Evolutionary conservation across 2,797 vertebrate genomes (phyloP).

Genomic region (Sphaeramia orbicularis): DNA sequence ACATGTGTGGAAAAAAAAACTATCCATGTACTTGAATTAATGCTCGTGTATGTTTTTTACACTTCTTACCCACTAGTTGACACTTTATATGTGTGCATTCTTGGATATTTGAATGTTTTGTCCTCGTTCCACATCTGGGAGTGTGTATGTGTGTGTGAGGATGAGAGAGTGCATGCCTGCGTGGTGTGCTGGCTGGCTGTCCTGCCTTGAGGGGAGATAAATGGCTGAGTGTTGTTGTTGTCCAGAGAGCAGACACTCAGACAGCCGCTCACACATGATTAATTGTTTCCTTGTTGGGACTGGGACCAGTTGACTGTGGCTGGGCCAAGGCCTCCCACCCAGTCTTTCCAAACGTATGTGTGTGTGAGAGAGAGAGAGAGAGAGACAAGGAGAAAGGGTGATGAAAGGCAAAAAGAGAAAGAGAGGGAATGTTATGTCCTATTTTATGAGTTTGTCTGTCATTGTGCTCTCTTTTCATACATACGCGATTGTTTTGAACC

Average conservation of each 20-base stretch:
- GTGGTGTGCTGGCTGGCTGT: constrained; percentile 73
- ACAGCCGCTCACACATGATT: constrained; percentile 87
- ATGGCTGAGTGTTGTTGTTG: constrained; percentile 84
- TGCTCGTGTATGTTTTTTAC: constrained; percentile 22
- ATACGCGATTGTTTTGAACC: constrained; percentile 63
- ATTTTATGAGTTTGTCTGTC: constrained; percentile 67
- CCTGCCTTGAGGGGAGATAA: constrained; percentile 81
- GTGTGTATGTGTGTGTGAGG: constrained; percentile 41
- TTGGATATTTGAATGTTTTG: constrained; percentile 30
- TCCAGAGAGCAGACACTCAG: constrained; percentile 84
- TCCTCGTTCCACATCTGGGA: constrained; percentile 51
- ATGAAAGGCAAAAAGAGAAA: constrained; percentile 59
- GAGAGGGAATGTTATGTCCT: constrained; percentile 49
- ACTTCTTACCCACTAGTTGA: background rate
- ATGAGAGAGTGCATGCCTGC: constrained; percentile 74
- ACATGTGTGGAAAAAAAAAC: constrained; percentile 26
- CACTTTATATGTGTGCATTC: constrained; percentile 17
- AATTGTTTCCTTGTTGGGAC: constrained; percentile 88
- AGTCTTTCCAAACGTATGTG: constrained; percentile 46
- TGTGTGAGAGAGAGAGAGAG: constrained; percentile 8
- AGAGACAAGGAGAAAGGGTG: constrained; percentile 20
- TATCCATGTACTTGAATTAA: constrained; percentile 49
- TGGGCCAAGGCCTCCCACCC: constrained; percentile 83
- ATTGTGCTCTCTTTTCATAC: constrained; percentile 44
- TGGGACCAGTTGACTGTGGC: constrained; percentile 78